Evolutionary conservation across 1,140 invertebrate species (phyloP).

Genomic region (Zelostemma sp.): DNA sequence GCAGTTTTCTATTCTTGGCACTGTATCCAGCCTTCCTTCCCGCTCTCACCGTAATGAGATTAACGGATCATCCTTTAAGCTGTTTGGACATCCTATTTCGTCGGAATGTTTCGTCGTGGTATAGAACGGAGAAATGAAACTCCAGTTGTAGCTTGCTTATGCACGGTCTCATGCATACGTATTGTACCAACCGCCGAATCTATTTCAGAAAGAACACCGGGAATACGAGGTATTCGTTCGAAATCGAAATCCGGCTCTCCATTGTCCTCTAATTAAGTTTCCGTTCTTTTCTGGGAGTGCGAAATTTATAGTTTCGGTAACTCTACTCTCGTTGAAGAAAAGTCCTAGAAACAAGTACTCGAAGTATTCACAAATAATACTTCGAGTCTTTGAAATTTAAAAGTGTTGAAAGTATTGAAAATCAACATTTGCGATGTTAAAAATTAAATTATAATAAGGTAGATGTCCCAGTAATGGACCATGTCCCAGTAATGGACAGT

Average conservation of each 20-base stretch:
- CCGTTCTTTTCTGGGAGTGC: too few relatives aligned
- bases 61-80: constrained; percentile 50
- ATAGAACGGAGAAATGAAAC: constrained; percentile 16
- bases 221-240: neutral
- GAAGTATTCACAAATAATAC: too few relatives aligned
- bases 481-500: too few relatives aligned
- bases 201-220: neutral
- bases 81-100: constrained; percentile 46
- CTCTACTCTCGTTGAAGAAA: neutral
- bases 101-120: constrained; percentile 37
- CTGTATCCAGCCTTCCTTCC: neutral
- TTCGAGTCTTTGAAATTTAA: too few relatives aligned
- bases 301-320: too few relatives aligned
- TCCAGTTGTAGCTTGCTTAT: constrained; percentile 13
- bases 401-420: too few relatives aligned
- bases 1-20: neutral
- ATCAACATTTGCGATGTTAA: too few relatives aligned
- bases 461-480: too few relatives aligned
- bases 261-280: too few relatives aligned
- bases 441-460: too few relatives aligned
- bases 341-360: neutral
- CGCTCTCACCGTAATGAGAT: constrained; percentile 37
- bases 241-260: neutral
- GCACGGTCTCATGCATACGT: neutral
- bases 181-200: neutral